Evolutionary conservation across 2,113 vertebrate species (phyloP).

Genomic region (Paramisgurnus dabryanus): DNA sequence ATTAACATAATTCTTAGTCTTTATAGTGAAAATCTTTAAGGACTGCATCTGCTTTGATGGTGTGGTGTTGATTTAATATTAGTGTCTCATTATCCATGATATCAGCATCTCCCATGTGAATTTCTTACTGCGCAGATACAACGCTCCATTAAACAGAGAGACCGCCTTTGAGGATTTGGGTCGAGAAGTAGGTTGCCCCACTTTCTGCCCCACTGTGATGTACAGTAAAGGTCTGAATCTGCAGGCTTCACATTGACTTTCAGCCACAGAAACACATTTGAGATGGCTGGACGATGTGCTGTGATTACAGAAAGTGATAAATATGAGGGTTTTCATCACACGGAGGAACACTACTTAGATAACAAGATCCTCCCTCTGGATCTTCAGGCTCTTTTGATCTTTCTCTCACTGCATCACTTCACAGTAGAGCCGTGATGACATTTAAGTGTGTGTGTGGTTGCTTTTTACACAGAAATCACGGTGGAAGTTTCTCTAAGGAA

Average conservation of each 20-base stretch:
- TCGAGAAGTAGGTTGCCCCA: slow-evolving; percentile 55
- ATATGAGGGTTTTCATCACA: too few relatives aligned
- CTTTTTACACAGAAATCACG: too few relatives aligned
- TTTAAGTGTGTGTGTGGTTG: too few relatives aligned
- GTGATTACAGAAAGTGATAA: too few relatives aligned
- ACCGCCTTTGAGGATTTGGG: slow-evolving; percentile 56
- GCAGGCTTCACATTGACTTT: neutral
- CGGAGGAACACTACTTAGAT: too few relatives aligned
- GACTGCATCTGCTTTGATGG: too few relatives aligned
- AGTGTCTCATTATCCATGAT: neutral
- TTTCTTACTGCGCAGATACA: slow-evolving; percentile 17
- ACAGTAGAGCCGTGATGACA: too few relatives aligned
- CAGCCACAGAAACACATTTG: neutral
- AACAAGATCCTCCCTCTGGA: too few relatives aligned
- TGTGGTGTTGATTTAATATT: neutral
- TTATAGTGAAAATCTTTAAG: neutral
- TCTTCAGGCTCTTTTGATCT: too few relatives aligned
- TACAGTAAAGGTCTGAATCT: neutral
- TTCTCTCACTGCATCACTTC: too few relatives aligned
- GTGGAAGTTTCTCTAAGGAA: too few relatives aligned
- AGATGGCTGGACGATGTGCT: neutral
- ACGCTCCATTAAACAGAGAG: slow-evolving; percentile 48
- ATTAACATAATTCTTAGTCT: neutral
- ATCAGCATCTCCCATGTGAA: neutral
- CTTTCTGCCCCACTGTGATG: slow-evolving; percentile 34